Evolutionary conservation across 2,797 vertebrate genomes (phyloP), one percentile per base, ranked within the genome.

Genomic region (Mallotus villosus): DNA sequence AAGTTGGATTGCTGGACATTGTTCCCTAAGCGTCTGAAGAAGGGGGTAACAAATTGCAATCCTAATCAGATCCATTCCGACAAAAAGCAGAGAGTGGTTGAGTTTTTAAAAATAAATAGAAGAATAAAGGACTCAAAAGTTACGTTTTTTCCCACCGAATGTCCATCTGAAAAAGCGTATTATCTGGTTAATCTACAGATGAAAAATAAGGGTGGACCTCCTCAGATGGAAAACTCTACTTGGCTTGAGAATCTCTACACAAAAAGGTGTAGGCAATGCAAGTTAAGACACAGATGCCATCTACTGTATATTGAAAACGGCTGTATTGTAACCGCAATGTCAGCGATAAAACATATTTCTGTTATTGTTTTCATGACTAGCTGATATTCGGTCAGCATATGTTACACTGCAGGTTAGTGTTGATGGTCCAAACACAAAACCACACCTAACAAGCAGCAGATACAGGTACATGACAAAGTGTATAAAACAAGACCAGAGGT

Each of bases 1-100:
- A 88, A 84, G 76, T 72, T 74, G 83, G 85, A 90, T 87, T 85
- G 86, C 80, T 75, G 70, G 63, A 63, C 82, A 81, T 71, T 77
- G 85, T 84, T 79, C 76, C 68, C 68, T 75, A 71, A 88, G 87
- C 82, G 86, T 68, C 86, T 90, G 84, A 90, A 88, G 88, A 85
- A 75, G 3, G 76, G 74, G 74, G 70, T 86, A 66, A 78, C 68
- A 81, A 17, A 17, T 61, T 55, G 69, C 85, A 49, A 34, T 65
- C 82, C 79, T 79, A 83, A 79, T 74, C 76, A 21, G 73, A 71
- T 76, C 64, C 65, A 62, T 73, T 51, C 68, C 74, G 86, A 76
- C 19, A 55, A 81, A 82, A 72, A 58, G 2, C 62, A 73, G 34
- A 74, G 70, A 74, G 80, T 85, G 81, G 75, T 74, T 81, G 60